Conservation (phyloP, 2,113 vertebrate species). For the Podilymbus podiceps region DNA sequence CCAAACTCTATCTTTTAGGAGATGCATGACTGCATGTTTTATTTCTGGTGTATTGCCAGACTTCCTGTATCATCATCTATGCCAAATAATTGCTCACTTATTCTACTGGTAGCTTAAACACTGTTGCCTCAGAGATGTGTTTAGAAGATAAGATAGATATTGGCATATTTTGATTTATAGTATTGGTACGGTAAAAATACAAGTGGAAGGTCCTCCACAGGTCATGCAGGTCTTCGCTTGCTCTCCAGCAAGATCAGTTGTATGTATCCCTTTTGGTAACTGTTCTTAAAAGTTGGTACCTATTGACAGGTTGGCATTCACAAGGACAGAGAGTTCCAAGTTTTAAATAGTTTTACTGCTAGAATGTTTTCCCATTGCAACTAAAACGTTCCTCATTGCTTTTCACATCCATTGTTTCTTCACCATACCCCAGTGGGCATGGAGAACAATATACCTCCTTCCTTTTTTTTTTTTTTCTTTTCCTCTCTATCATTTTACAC, state of each 20-base stretch:
- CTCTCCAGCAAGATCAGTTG: neutral
- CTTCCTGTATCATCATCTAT: neutral
- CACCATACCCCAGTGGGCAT: accelerated
- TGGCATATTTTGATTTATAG: neutral
- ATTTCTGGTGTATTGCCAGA: slow-evolving; percentile 10
- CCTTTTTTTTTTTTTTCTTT: neutral
- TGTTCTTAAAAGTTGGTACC: neutral
- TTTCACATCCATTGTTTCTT: neutral
- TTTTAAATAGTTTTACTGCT: neutral
- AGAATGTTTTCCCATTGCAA: neutral
- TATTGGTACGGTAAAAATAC: neutral
- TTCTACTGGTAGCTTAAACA: slow-evolving; percentile 5
- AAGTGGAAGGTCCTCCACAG: neutral
- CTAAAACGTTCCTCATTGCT: neutral
- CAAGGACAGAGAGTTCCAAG: neutral
- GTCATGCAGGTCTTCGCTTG: neutral
- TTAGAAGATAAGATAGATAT: neutral
- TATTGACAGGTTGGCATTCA: neutral
- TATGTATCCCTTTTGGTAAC: neutral
- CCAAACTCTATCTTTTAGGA: neutral
- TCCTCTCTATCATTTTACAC: neutral
- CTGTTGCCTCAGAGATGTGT: neutral
- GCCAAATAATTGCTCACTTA: slow-evolving; percentile 55
- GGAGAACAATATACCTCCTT: neutral
- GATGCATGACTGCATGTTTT: neutral